phyloP scores from a whole-genome alignment of 1,140 invertebrate genomes.

The Acromyrmex charruanus region DNA sequence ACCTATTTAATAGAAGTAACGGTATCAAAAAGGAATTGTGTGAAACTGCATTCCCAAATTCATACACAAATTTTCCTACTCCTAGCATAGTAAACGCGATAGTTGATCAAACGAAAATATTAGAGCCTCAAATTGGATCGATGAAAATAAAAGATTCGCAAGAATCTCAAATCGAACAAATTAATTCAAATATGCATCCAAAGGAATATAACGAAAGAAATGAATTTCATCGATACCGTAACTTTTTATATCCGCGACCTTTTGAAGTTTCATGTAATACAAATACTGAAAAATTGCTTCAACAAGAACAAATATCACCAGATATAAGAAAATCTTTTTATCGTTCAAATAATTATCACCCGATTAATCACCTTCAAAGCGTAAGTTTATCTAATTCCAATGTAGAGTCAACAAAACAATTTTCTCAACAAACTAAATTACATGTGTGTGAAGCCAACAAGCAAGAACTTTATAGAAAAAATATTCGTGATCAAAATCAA shows the following conservation, averaged over 20 bases:
- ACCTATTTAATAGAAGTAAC: not conserved
- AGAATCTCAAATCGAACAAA: not conserved
- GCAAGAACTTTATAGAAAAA: not conserved
- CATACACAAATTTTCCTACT: not conserved
- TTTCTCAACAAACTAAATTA: not conserved
- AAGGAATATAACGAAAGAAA: not conserved
- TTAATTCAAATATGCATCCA: not conserved
- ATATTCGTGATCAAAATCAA: not conserved
- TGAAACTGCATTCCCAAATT: not conserved
- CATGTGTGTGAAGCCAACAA: not conserved
- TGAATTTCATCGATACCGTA: not conserved
- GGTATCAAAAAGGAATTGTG: not conserved
- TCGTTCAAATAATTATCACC: not conserved
- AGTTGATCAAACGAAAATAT: not conserved
- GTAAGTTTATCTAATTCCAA: not conserved
- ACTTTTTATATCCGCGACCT: not conserved
- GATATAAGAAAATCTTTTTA: not conserved
- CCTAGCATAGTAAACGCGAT: not conserved
- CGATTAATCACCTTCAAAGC: not conserved
- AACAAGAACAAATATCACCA: not conserved
- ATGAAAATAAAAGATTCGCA: slow-evolving; percentile 4
- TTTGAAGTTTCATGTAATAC: not conserved
- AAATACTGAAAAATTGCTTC: not conserved
- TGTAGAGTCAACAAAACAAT: slow-evolving; percentile 1
- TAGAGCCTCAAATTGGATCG: not conserved